Base-by-base conservation (phyloP, 2,888 invertebrate species). In the Sturmia bella region DNA sequence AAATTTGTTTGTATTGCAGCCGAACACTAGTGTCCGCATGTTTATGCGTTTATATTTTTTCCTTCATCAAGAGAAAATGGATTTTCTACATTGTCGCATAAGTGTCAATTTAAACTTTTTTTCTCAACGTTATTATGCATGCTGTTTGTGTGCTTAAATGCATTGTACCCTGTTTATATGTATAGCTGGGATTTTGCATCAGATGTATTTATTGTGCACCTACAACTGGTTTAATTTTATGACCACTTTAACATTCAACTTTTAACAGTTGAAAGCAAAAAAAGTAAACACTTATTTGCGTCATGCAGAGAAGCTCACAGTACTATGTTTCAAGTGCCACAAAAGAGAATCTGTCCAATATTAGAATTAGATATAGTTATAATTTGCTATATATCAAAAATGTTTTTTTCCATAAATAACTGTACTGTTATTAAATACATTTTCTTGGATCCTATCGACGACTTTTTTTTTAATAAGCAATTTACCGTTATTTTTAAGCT, bases 21-120 rank as follows among this genome's bases (percentile, higher is more conserved):
- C 21, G 11, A 41, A 6, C 13, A 15, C 13, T 19, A n/a, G 21
- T 59, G n/a, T 54, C 3, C 17, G 17, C 17, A 12, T 43, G 6
- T 43, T 15, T 21, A 13, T 37, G 45, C 27, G 13, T 32, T 17
- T 48, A n/a, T 27, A 57, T 19, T 66, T 68, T 39, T 52, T 37
- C 32, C 21, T 57, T 32, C 19, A 24, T 6, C 63, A 27, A 59
- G 57, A 41, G 63, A 77, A 82, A 78, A 78, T 70, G 64, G 57
- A 78, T 59, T 82, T 78, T 79, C 59, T 70, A 75, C 82, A 75
- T 70, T 82, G 78, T 82, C 74, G 70, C 74, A 79, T 70, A 79
- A 82, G 79, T 75, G 82, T 75, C 82, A 79, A 74, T 78, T 82
- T 82, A 64, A 70, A 56, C 37, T 43, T 48, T 27, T 43, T 15